Base-by-base conservation (phyloP, 2,113 vertebrate genomes). In the Psettodes erumei region DNA sequence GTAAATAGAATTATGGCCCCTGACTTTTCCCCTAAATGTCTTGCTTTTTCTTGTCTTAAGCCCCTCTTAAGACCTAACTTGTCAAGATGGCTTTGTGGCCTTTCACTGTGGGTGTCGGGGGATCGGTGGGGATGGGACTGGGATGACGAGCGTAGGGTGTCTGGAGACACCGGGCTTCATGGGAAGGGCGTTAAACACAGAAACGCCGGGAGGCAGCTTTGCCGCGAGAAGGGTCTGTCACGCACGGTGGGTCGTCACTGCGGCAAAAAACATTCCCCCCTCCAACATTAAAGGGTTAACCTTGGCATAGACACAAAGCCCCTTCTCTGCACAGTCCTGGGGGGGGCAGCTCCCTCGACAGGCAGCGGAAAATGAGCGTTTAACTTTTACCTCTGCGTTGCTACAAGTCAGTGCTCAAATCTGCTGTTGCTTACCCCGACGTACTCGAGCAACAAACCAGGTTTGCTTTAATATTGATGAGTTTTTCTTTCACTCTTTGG, bases 391-490 rank as follows among this genome's bases (percentile, higher is more conserved):
- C 3, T 55, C 38, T 28, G 35, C 40, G 21, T 74, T 75, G 43
- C 71, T 79, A 43, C 18, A 65, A 73, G 60, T 23, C 48, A 60
- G 23, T 25, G 48, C 42, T 65, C 65, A 66, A 65, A 76, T 84
- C 72, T 58, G 71, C 66, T 76, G 71, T 79, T 75, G 63, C 76
- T 83, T 65, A 35, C 33, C 25, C 40, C 47, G 37, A 62, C 68
- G 37, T 56, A 48, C 50, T 65, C 59, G 58, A 42, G 33, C 71
- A 86, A 64, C 74, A 84, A 82, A 79, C 43, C 81, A 84, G 71
- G 58, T 72, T 86, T 90, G 81, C 69, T 75, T 86, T 82, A 88
- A 90, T 94, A 93, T 91, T 91, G 91, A 94, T 94, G 91, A 92
- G 75, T 86, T 82, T 78, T 72, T 79, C 75, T 47, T 15, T 28